These are phyloP conservation scores for Ethmia dodecea DNA, from an alignment of 2,888 invertebrate genomes.

Conservation along the genomic window DNA sequence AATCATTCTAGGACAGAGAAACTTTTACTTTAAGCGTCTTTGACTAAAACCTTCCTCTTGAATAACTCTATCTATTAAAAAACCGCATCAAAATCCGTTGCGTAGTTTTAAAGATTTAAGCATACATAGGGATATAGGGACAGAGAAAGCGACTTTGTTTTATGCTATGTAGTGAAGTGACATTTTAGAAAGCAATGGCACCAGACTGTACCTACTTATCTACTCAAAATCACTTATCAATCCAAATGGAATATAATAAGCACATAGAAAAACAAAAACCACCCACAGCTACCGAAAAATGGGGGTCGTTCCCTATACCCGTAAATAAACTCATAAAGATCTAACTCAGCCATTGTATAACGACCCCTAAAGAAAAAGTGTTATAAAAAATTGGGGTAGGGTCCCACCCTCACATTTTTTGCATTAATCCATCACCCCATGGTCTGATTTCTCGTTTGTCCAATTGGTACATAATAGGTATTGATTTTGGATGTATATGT, in stretches of 20 bases:
- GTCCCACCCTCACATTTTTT: constrained; percentile 21
- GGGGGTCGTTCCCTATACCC: constrained; percentile 15
- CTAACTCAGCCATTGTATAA: constrained; percentile 10
- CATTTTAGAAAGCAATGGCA: not conserved
- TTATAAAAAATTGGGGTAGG: constrained; percentile 9
- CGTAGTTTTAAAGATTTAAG: too few relatives aligned
- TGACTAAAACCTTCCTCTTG: too few relatives aligned
- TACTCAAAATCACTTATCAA: not conserved
- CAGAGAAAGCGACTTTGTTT: too few relatives aligned
- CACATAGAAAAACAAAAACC: constrained; percentile 10
- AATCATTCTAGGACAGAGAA: too few relatives aligned
- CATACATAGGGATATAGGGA: too few relatives aligned
- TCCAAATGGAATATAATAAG: constrained; percentile 3
- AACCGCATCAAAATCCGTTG: too few relatives aligned
- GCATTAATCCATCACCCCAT: constrained; percentile 14
- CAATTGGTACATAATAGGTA: constrained; percentile 19
- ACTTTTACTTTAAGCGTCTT: too few relatives aligned
- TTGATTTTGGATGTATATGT: constrained; percentile 18
- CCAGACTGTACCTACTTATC: not conserved
- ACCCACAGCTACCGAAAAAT: constrained; percentile 11
- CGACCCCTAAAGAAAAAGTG: constrained; percentile 1
- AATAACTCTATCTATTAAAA: too few relatives aligned
- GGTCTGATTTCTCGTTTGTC: constrained; percentile 15
- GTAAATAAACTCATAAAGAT: constrained; percentile 22
- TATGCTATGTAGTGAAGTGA: too few relatives aligned